These are phyloP conservation scores for Hippoglossus hippoglossus DNA, from an alignment of 2,797 vertebrate genomes.

Conservation along the genomic window DNA sequence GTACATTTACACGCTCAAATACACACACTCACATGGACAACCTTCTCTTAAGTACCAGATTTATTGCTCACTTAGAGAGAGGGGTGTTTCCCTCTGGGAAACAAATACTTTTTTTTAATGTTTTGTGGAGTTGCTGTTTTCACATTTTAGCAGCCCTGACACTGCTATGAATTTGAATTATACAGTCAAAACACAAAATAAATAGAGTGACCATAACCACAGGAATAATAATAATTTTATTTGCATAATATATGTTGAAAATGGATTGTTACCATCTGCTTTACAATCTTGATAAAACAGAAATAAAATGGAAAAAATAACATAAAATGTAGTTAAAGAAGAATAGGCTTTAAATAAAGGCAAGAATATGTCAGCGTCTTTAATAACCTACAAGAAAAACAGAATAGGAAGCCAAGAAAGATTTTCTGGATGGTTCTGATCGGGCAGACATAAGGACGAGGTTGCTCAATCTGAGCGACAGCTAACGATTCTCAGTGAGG, in stretches of 20 bases:
- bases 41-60: conserved; percentile 63
- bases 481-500: background rate
- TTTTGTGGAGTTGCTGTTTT: conserved; percentile 32
- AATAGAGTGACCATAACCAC: conserved; percentile 9
- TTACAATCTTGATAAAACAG: background rate
- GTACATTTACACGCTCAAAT: conserved; percentile 61
- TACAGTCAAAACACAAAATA: conserved; percentile 4
- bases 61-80: conserved; percentile 74
- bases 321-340: background rate
- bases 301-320: background rate
- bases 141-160: conserved; percentile 13
- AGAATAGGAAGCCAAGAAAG: background rate
- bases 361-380: background rate
- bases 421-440: background rate
- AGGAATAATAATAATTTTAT: conserved; percentile 3
- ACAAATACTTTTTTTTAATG: background rate
- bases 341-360: background rate
- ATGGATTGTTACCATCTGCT: background rate
- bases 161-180: conserved; percentile 21
- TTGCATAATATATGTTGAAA: background rate
- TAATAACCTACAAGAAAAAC: background rate
- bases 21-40: conserved; percentile 50
- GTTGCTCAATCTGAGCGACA: background rate
- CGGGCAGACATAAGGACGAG: background rate
- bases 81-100: conserved; percentile 56